Evolutionary conservation across 1,140 invertebrate genomes (phyloP), one percentile per base, ranked within the genome.

Genomic region (Cotesia chilonis): DNA sequence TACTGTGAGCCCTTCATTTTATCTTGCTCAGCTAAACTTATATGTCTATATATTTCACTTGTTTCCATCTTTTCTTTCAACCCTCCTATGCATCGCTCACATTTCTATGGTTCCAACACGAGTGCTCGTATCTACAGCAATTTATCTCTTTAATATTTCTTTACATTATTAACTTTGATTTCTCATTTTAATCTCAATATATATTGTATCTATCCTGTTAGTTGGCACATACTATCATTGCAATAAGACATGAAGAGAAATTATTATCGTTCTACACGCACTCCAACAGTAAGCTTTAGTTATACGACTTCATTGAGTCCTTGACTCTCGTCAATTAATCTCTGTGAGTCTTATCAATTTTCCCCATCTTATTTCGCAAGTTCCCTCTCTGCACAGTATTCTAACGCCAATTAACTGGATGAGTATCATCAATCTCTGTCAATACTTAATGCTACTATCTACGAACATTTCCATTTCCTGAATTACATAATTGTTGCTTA

Each of bases 1-100:
- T 84, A 76, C 54, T 14, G 10, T 5, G 7, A 69, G 12, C 60
- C 37, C 17, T 54, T 54, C 61, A 51, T 51, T 69, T 54, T 69
- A 28, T 51, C 36, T 63, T 68, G 71, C 65, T 63, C 65, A 54
- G 37, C 54, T 37, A 17, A 36, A 64, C 4, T 68, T 28, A 4
- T 17, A 12, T 47, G 36, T n/a, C 20, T 52, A n/a, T 9, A 38
- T 7, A 10, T 14, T 68, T 68, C 52, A 41, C 36, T 52, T 47
- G 0, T 68, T 51, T 36, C 12, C 52, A 37, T 68, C 12, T 36
- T 68, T 67, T 4, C n/a, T 47, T 55, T 12, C 20, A 65, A 20
- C 20, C 4, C n/a, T 38, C 37, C 17, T 17, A 36, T 20, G 35
- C 17, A 59, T 10, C 7, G n/a, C 54, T n/a, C n/a, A 55, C 12